Conservation (phyloP, 2,797 vertebrate species). For the Platyrinchus mystaceus region DNA sequence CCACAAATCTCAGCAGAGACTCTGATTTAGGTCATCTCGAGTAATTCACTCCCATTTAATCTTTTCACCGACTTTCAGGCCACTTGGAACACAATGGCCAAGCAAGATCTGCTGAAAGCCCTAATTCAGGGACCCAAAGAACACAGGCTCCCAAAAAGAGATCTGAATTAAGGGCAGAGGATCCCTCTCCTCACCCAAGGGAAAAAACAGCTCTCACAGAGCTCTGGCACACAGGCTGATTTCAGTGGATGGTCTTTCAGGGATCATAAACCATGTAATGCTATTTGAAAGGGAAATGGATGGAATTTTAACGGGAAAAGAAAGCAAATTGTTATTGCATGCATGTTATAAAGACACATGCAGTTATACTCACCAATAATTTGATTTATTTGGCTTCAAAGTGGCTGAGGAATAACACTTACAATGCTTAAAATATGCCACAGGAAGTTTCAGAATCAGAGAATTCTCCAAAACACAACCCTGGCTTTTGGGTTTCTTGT, state of each 20-base stretch:
- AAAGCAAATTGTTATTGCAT: neutral
- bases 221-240: neutral
- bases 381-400: neutral
- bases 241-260: neutral
- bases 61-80: neutral
- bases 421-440: neutral
- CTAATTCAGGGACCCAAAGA: neutral
- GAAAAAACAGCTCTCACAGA: neutral
- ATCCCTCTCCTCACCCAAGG: neutral
- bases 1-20: neutral
- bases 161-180: neutral
- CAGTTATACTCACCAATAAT: neutral
- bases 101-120: neutral
- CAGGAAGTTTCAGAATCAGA: neutral
- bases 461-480: neutral
- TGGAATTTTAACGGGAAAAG: neutral
- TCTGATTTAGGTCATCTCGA: neutral
- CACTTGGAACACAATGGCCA: neutral
- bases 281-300: neutral
- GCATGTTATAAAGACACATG: neutral
- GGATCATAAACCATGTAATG: neutral
- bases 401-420: neutral
- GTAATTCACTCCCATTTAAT: neutral
- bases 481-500: neutral
- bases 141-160: neutral